These are phyloP conservation scores for Cossypha polioptera DNA, from an alignment of 2,797 vertebrate genomes.

Conservation along the genomic window DNA sequence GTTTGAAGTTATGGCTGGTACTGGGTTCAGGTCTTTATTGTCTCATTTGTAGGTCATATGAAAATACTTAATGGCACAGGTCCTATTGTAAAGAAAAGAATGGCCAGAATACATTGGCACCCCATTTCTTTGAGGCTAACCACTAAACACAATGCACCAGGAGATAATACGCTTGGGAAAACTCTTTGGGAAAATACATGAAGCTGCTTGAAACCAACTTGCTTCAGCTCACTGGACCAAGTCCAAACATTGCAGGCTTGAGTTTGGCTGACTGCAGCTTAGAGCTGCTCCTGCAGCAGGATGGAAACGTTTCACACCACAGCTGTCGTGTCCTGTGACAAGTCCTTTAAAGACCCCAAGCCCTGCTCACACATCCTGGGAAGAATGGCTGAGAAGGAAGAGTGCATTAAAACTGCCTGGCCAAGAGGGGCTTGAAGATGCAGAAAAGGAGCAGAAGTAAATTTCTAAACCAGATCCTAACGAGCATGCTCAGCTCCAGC, in stretches of 20 bases:
- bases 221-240: conserved; percentile 29
- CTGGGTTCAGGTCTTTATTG: conserved; percentile 8
- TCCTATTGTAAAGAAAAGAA: conserved; percentile 28
- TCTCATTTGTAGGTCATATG: conserved; percentile 38
- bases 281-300: neutral
- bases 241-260: neutral
- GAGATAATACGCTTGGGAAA: conserved; percentile 56
- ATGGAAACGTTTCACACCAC: neutral
- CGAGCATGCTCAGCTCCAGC: neutral
- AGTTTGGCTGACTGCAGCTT: neutral
- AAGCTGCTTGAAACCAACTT: conserved; percentile 35
- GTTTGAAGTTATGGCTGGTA: neutral
- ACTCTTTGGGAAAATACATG: conserved; percentile 38
- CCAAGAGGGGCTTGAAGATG: neutral
- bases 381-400: neutral
- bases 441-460: neutral
- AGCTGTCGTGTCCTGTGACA: neutral
- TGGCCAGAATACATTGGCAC: conserved; percentile 23
- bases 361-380: neutral
- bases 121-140: conserved; percentile 48
- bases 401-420: neutral
- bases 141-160: conserved; percentile 49
- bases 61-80: conserved; percentile 37
- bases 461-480: neutral
- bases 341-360: neutral